Evolutionary conservation across 2,797 vertebrate genomes (phyloP).

Genomic region (Clarias fuscus): DNA sequence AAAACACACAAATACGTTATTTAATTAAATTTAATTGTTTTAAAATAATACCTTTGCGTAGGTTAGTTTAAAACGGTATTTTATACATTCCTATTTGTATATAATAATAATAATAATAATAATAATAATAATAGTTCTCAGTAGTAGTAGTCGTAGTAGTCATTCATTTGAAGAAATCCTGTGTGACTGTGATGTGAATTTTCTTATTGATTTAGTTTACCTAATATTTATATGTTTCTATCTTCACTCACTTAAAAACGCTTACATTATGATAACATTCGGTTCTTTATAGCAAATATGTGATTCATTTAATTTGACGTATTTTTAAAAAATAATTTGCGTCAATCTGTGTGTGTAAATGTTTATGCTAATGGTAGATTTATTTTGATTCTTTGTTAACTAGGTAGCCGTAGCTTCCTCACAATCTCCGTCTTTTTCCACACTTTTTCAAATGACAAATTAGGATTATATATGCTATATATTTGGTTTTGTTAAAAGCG

Average conservation of each 20-base stretch:
- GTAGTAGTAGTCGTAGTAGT: neutral
- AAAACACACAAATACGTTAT: constrained; percentile 51
- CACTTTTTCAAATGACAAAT: neutral
- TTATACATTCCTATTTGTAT: neutral
- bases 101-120: neutral
- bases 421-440: neutral
- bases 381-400: neutral
- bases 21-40: neutral
- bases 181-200: neutral
- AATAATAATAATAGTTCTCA: neutral
- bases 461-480: neutral
- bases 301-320: neutral
- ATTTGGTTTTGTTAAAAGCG: neutral
- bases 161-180: neutral
- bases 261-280: neutral
- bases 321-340: neutral
- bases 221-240: no score
- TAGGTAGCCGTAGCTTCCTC: neutral
- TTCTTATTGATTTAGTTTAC: neutral
- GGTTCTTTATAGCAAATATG: neutral
- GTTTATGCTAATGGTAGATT: no score
- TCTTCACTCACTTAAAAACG: neutral
- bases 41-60: neutral
- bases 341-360: neutral
- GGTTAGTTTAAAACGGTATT: neutral